Base-by-base conservation (phyloP, 2,113 vertebrate genomes). In the Thomomys bottae region DNA sequence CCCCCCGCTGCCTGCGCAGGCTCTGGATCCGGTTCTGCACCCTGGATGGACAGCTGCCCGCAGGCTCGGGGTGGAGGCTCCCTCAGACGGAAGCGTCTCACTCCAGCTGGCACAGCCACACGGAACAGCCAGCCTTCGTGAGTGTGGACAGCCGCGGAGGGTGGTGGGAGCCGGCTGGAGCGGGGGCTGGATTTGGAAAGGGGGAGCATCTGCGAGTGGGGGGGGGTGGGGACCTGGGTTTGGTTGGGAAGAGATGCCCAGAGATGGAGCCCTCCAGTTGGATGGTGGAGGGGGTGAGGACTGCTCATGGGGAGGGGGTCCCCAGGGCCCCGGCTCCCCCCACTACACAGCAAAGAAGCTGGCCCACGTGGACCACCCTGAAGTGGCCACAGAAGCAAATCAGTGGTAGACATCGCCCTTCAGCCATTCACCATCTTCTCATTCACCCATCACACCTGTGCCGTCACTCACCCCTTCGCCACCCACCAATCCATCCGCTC, bases 51-150 rank as follows among this genome's bases (percentile, higher is more conserved):
- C 98, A 99, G 98, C 98, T 98, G 98, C 98, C 98, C 83, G 75
- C 97, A 98, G 98, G 98, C 98, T 98, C 98, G 40, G 40, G 67
- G 94, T 75, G 92, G 96, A 96, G 95, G 97, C 98, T 98, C 98
- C 97, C 93, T 97, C 97, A 98, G 98, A 98, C 97, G 97, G 98
- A 98, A 98, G 98, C 97, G 97, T 96, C 97, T 98, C 96, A 96
- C 97, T 99, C 98, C 98, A 99, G 98, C 98, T 99, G 98, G 98
- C 98, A 98, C 94, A 96, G 97, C 97, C 98, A 98, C 97, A 98
- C 98, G 97, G 96, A 98, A 99, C 98, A 99, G 98, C 97, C 95
- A 83, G 97, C 98, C 98, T 98, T 99, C 98, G 98, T 99, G 95
- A 97, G 97, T 93, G 97, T 96, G 97, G 98, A 98, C 98, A 98